A percentile compares a stretch with the other conserved stretches of the same genome.
phyloP scores from a whole-genome alignment of 2,113 vertebrate genomes.

The Aptenodytes forsteri region DNA sequence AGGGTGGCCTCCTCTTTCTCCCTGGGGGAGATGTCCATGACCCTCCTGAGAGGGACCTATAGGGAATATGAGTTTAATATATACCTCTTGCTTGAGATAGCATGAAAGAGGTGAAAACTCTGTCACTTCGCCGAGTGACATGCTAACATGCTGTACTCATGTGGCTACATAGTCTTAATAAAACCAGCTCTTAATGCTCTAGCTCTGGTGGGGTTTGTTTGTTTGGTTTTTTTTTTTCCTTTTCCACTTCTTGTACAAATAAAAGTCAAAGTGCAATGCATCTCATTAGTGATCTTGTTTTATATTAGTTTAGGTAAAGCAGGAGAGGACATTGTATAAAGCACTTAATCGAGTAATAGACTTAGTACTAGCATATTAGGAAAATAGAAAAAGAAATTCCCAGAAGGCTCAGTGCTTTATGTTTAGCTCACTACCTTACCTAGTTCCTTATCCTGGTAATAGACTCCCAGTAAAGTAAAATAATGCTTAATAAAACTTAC shows the following conservation, averaged over 20 bases:
- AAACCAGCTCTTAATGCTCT: not conserved
- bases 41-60: not conserved
- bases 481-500: constrained; percentile 68
- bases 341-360: not conserved
- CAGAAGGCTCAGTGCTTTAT: not conserved
- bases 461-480: constrained; percentile 43
- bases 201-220: not conserved
- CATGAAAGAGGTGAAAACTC: not conserved
- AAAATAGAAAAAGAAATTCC: not conserved
- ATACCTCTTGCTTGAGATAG: not conserved
- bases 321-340: not conserved
- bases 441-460: not conserved
- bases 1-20: not conserved
- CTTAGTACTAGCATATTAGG: not conserved
- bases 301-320: not conserved
- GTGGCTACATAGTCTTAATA: not conserved
- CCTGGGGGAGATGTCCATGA: not conserved
- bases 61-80: not conserved
- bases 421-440: not conserved
- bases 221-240: not conserved
- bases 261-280: not conserved
- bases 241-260: not conserved
- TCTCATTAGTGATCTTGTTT: not conserved
- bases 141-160: not conserved
- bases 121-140: not conserved